Base-by-base conservation (phyloP, 2,888 invertebrate genomes). In the Catocala nupta region DNA sequence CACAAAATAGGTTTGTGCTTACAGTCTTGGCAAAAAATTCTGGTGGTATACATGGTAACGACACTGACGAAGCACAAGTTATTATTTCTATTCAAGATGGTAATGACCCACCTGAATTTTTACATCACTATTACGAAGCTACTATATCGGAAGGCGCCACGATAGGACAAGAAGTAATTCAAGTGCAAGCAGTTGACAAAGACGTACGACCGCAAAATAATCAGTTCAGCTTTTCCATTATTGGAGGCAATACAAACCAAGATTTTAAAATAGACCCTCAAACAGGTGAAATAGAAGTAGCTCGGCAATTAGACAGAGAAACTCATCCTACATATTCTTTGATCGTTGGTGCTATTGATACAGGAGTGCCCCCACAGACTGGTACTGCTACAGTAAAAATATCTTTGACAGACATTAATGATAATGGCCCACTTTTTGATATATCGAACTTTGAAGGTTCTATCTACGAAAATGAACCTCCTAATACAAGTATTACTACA, bases 1-100 rank as follows among this genome's bases (percentile, higher is more conserved):
- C 98, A 0, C 98, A 98, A 88, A 98, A 97, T 82, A 95, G 98
- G 65, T 98, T 98, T 1, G 97, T 98, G 0, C 90, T 99, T 9
- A 98, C 98, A 0, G 98, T 99, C 0, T 95, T 99, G 94, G 99
- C 99, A 0, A 99, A 99, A 91, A 99, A 99, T 85, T 96, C 96
- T 55, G 99, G 99, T 11, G 98, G 98, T 13, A 98, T 99, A 75
- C 95, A 97, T 45, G 99, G 99, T 4, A 98, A 99, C 85, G 99
- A 99, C 82, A 99, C 98, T 0, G 99, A 98, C 84, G 98, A 98
- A 90, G 99, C 99, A 5, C 98, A 98, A 90, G 97, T 99, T 0
- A 97, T 98, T 53, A 97, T 99, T 68, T 97, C 97, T 0, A 97
- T 99, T 69, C 98, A 98, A 91, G 99, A 99, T 87, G 99, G 99